These are phyloP conservation scores for Carassius carassius DNA, from an alignment of 2,113 vertebrate genomes.

Conservation along the genomic window DNA sequence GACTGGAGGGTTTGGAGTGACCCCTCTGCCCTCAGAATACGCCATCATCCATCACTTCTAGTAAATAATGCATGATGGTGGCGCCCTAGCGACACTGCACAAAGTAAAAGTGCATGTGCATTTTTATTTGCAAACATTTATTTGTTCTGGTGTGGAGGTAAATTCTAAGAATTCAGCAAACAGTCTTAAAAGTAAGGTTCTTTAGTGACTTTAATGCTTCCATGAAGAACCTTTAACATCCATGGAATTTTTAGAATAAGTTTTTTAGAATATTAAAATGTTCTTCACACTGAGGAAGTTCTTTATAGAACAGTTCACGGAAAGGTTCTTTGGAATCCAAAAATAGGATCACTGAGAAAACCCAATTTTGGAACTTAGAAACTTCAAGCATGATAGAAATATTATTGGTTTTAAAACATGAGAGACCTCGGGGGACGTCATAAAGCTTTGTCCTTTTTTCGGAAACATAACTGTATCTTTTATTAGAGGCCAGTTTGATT, in stretches of 20 bases:
- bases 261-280: no score
- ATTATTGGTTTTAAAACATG: not conserved
- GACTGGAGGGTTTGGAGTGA: constrained; percentile 3
- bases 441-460: not conserved
- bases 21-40: not conserved
- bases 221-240: not conserved
- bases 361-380: no score
- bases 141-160: not conserved
- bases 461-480: not conserved
- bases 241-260: no score
- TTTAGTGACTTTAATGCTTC: not conserved
- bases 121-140: not conserved
- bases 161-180: not conserved
- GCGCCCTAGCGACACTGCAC: not conserved
- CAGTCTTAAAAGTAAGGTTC: not conserved
- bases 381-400: not conserved
- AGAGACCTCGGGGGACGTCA: not conserved
- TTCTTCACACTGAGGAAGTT: no score
- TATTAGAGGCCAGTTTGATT: not conserved
- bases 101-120: not conserved
- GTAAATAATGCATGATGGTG: constrained; percentile 45
- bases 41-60: constrained; percentile 37
- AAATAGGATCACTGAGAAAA: no score
- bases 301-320: not conserved
- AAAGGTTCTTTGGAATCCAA: not conserved